Evolutionary conservation across 2,797 vertebrate genomes (phyloP).

Genomic region (Labroides dimidiatus): DNA sequence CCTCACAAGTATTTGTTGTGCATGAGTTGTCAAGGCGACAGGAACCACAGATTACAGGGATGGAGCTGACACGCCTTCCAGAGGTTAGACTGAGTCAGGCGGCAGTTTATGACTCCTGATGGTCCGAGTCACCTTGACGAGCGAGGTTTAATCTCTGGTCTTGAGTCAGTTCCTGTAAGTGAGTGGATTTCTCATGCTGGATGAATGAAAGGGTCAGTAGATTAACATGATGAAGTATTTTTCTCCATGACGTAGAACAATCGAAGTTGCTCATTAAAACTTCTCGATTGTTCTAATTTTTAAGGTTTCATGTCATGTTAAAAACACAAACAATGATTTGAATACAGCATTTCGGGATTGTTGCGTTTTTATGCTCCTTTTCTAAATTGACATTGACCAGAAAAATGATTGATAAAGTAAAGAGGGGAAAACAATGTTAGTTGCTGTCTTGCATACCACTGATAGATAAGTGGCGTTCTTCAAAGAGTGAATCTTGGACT

Average conservation of each 20-base stretch:
- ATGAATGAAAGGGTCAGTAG: neutral
- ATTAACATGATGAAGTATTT: neutral
- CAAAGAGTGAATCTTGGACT: slow-evolving; percentile 29
- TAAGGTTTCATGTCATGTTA: neutral
- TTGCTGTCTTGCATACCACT: neutral
- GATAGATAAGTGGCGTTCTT: slow-evolving; percentile 27
- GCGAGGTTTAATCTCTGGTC: slow-evolving; percentile 25
- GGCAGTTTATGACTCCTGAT: slow-evolving; percentile 78
- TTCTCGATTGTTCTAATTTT: too few relatives aligned
- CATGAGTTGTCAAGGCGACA: slow-evolving; percentile 72
- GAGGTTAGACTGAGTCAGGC: slow-evolving; percentile 80
- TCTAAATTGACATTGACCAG: neutral
- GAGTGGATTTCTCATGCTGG: neutral
- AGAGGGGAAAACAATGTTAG: neutral
- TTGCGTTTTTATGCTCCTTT: too few relatives aligned
- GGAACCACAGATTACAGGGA: slow-evolving; percentile 85
- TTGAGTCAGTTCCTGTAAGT: slow-evolving; percentile 19
- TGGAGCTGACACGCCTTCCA: slow-evolving; percentile 73
- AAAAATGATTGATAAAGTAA: neutral
- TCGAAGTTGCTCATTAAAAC: too few relatives aligned
- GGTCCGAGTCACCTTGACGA: slow-evolving; percentile 77
- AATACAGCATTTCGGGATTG: too few relatives aligned
- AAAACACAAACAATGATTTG: neutral
- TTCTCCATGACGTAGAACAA: neutral
- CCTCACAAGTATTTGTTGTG: slow-evolving; percentile 72